Base-by-base conservation (phyloP, 1,140 invertebrate genomes). In the Thalassaphorura encarpata region DNA sequence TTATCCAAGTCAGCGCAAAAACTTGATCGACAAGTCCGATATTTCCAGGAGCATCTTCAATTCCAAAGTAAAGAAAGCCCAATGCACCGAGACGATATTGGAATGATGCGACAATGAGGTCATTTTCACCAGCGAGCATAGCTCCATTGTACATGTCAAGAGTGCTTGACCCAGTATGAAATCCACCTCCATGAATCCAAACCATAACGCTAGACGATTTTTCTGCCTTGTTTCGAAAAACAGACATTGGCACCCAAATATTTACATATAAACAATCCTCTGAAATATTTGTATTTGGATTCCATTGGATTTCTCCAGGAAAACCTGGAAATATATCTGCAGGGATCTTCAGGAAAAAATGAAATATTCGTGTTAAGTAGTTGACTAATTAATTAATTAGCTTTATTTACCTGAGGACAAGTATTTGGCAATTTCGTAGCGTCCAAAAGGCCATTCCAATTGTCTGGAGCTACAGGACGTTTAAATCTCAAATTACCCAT, bases 231-330 rank as follows among this genome's bases (percentile, higher is more conserved):
- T 24, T n/a, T 29, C 48, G 15, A 49, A 56, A 57, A 26, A 51
- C 39, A 67, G 80, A 79, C 60, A 85, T 83, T 1, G 89, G 89
- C 19, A 89, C 87, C 87, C 88, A 94, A 43, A 96, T 79, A 69
- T 93, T 95, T 61, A 96, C 74, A 70, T 93, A 95, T 0, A 96
- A 73, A 68, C 91, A 96, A 69, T 96, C 91, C 74, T 96, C 91
- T 6, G 86, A 89, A 50, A 91, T 81, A 68, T 88, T 86, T 1
- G 88, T 91, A 64, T 91, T 91, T 0, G 88, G 87, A 71, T 93
- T 93, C 90, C 89, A 95, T 85, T 93, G 93, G 67, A 88, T 85
- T 64, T 89, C 87, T 16, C 88, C 87, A 50, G 83, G 81, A 70
- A 91, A 90, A 1, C 85, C 86, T 8, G 52, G 50, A 23, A 59